Base-by-base conservation (phyloP, 1,140 invertebrate genomes). In the Drosophila lini region DNA sequence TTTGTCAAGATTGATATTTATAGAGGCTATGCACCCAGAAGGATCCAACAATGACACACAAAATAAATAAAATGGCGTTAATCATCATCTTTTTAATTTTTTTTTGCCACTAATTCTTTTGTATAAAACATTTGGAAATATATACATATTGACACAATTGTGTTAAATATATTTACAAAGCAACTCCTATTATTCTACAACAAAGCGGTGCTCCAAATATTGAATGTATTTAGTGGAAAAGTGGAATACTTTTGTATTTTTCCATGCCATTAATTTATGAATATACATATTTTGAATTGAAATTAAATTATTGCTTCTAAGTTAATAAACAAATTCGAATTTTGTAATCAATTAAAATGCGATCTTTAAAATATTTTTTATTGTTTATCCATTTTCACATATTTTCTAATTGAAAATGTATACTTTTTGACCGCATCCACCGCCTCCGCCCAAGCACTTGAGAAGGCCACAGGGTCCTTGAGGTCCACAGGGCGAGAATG, bases 381-480 rank as follows among this genome's bases (percentile, higher is more conserved):
- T n/a, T 22, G 3, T 13, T 6, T n/a, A n/a, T 22, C 2, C 9
- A 6, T 7, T 9, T 22, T 34, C 1, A 53, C 3, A 22, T 36
- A 3, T n/a, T 38, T n/a, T 9, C 4, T 53, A 36, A 25, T 55
- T 55, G 8, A 55, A 55, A 38, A 55, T 55, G 13, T 55, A 55
- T 1, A 38, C 4, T n/a, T 55, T 55, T 55, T 55, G 34, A 6
- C 34, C 52, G 11, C 52, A 55, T 55, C 52, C 50, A 38, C 32
- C 32, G n/a, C n/a, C 48, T 36, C 28, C 42, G 42, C 42, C 48
- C 9, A 53, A 22, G 32, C 50, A 53, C 7, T 53, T 53, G 0
- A 53, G 50, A 9, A 53, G 32, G 13, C 50, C 50, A 53, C 50
- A 53, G 4, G 34, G 34, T 55, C 34, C 52, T 25, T 38, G 13